Conservation (phyloP, 1,140 invertebrate genomes). For the Heliconius eleuchia region DNA sequence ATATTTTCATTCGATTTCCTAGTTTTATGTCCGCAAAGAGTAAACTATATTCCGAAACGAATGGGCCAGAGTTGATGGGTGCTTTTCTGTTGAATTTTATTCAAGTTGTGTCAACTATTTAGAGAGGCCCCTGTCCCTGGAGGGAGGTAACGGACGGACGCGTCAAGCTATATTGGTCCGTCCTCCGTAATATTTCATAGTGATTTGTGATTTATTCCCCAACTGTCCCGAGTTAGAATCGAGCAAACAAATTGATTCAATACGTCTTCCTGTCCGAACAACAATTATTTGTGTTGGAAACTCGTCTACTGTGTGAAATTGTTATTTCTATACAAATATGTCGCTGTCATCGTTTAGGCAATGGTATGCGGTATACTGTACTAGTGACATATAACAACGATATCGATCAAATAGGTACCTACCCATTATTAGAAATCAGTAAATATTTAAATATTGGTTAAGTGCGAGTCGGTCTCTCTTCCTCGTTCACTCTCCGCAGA, state of each 20-base stretch:
- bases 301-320: slow-evolving; percentile 31
- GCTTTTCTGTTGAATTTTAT: slow-evolving; percentile 44
- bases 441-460: background rate
- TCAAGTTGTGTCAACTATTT: slow-evolving; percentile 42
- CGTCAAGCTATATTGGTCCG: slow-evolving; percentile 41
- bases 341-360: background rate
- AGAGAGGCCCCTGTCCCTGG: slow-evolving; percentile 22
- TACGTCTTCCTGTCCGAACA: slow-evolving; percentile 55
- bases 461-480: no score
- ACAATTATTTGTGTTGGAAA: slow-evolving; percentile 54
- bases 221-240: slow-evolving; percentile 54
- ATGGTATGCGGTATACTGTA: background rate
- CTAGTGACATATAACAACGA: background rate
- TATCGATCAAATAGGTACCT: background rate
- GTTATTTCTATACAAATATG: slow-evolving; percentile 20
- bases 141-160: slow-evolving; percentile 3
- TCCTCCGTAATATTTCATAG: slow-evolving; percentile 53
- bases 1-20: slow-evolving; percentile 31
- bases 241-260: slow-evolving; percentile 60
- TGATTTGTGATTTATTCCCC: slow-evolving; percentile 60
- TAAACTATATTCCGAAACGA: slow-evolving; percentile 42
- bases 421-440: background rate
- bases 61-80: slow-evolving; percentile 40
- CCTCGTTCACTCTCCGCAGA: no score
- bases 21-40: slow-evolving; percentile 36